phyloP scores from a whole-genome alignment of 2,888 invertebrate genomes.

The Rutpela maculata region DNA sequence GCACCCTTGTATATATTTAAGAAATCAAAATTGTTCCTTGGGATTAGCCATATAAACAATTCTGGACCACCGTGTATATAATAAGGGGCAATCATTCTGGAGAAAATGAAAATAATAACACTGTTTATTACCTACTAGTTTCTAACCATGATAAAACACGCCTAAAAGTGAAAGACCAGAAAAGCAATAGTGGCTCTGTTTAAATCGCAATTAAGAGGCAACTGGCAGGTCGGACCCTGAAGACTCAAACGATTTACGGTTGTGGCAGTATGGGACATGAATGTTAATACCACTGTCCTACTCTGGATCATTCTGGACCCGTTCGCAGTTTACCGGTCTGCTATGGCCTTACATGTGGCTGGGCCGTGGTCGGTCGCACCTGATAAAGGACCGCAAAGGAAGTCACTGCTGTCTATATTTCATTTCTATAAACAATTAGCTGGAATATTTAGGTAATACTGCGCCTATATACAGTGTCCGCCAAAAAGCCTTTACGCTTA shows the following conservation, averaged over 20 bases:
- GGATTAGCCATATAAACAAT: no score
- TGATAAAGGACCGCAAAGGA: conserved; percentile 56
- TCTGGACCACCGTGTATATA: no score
- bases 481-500: no score
- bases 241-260: conserved; percentile 60
- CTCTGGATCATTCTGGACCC: conserved; percentile 47
- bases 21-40: no score
- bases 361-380: conserved; percentile 44
- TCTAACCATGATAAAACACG: conserved; percentile 17
- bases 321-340: conserved; percentile 20
- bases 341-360: conserved; percentile 34
- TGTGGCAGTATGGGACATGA: conserved; percentile 58
- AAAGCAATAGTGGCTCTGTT: conserved; percentile 52
- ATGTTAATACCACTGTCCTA: conserved; percentile 57
- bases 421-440: conserved; percentile 29
- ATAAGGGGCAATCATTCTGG: no score
- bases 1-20: no score
- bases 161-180: conserved; percentile 41
- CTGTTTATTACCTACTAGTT: conserved; percentile 11
- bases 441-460: background rate
- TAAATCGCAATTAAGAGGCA: conserved; percentile 60
- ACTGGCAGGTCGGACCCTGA: conserved; percentile 53
- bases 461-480: background rate
- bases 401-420: conserved; percentile 48
- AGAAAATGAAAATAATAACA: background rate